These are phyloP conservation scores for Pentamera pediparva DNA, from an alignment of 53 echinoderm and acorn worm species.

Conservation along the genomic window DNA sequence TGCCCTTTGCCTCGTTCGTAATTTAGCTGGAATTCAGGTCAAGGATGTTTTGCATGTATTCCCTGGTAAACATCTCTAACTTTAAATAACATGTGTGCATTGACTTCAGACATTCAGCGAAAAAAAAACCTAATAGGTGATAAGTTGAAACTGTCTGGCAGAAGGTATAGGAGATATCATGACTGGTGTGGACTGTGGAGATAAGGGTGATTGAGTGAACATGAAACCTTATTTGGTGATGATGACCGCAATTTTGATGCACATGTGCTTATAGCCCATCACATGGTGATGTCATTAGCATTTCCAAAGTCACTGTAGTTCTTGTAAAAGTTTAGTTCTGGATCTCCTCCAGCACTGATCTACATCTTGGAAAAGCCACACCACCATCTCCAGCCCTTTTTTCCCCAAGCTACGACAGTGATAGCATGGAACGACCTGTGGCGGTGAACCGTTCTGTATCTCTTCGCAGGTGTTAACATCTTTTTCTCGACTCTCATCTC, in stretches of 20 bases:
- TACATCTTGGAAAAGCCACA: not conserved
- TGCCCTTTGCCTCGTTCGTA: too few relatives aligned
- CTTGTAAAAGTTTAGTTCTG: too few relatives aligned
- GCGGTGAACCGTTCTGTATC: not conserved
- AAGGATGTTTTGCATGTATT: too few relatives aligned
- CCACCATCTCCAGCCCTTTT: not conserved
- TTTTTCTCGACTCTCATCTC: not conserved
- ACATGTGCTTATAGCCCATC: not conserved
- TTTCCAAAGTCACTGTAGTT: not conserved
- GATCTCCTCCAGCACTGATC: not conserved
- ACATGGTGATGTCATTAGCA: not conserved
- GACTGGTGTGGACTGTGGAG: not conserved
- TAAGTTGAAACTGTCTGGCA: not conserved
- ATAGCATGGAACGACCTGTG: not conserved
- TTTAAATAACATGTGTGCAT: not conserved
- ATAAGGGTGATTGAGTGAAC: not conserved
- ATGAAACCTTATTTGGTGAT: not conserved
- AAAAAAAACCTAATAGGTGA: not conserved
- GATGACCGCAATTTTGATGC: not conserved
- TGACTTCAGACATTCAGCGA: not conserved
- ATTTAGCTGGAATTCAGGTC: too few relatives aligned
- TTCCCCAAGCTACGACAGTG: not conserved
- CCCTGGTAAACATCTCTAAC: too few relatives aligned
- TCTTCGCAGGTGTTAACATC: not conserved
- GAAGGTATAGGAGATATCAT: not conserved